Percentiles rank a stretch among this genome's conserved stretches.
Conservation (phyloP, 2,113 vertebrate species). For the Oreochromis spilurus region DNA sequence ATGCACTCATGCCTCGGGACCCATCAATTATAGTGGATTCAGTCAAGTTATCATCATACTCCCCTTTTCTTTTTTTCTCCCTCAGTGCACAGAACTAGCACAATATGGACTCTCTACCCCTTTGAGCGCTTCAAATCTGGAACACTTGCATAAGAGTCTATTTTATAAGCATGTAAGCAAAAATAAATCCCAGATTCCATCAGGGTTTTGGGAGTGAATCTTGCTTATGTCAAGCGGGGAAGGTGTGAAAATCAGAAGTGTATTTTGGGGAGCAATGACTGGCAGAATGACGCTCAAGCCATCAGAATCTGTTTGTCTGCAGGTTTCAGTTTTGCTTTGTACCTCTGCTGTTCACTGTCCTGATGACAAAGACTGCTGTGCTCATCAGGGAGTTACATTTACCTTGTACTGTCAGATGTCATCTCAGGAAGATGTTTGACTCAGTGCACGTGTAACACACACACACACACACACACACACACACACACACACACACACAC, state of each 20-base stretch:
- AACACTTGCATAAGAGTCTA: conserved; percentile 46
- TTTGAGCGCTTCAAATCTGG: conserved; percentile 33
- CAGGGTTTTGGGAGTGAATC: not conserved
- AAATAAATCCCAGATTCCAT: conserved; percentile 11
- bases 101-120: conserved; percentile 30
- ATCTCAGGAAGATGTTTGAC: not conserved
- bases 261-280: conserved; percentile 6
- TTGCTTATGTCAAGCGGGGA: not conserved
- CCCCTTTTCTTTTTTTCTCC: not conserved
- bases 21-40: conserved; percentile 60
- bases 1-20: conserved; percentile 13
- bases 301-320: conserved; percentile 15
- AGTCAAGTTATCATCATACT: conserved; percentile 51
- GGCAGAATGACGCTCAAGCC: conserved; percentile 13
- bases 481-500: not conserved
- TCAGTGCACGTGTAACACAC: not conserved
- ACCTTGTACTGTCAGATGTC: conserved; percentile 45
- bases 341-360: conserved; percentile 3
- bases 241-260: conserved; percentile 8
- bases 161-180: conserved; percentile 7
- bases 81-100: conserved; percentile 30
- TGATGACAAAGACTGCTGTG: not conserved
- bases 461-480: not conserved
- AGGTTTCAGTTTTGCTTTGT: not conserved
- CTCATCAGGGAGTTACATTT: conserved; percentile 4